phyloP scores from a whole-genome alignment of 2,797 vertebrate genomes.

The Melanotaenia nigrans region DNA sequence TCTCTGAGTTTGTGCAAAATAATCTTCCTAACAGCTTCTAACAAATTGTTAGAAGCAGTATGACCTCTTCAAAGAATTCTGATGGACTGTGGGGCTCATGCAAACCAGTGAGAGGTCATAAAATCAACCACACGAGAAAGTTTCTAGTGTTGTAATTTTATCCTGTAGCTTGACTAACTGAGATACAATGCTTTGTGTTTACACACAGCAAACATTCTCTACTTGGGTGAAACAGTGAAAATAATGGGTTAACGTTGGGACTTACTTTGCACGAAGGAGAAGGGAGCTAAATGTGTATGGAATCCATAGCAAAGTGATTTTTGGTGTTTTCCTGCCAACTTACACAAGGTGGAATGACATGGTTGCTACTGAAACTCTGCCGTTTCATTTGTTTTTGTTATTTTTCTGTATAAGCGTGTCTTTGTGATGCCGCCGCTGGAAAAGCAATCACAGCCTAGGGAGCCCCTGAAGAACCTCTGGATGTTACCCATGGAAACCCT shows the following conservation, averaged over 20 bases:
- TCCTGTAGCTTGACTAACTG: slow-evolving; percentile 22
- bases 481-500: slow-evolving; percentile 74
- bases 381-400: slow-evolving; percentile 31
- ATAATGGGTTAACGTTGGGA: slow-evolving; percentile 29
- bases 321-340: slow-evolving; percentile 9
- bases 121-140: slow-evolving; percentile 26
- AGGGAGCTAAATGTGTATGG: slow-evolving; percentile 23
- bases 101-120: slow-evolving; percentile 33
- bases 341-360: slow-evolving; percentile 24
- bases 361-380: slow-evolving; percentile 14
- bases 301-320: slow-evolving; percentile 45
- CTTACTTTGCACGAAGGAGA: slow-evolving; percentile 23
- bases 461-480: slow-evolving; percentile 54
- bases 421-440: slow-evolving; percentile 72
- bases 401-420: slow-evolving; percentile 51
- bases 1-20: no score
- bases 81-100: slow-evolving; percentile 28
- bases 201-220: slow-evolving; percentile 17
- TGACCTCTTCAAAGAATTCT: slow-evolving; percentile 17
- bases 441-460: slow-evolving; percentile 70
- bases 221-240: slow-evolving; percentile 20
- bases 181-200: slow-evolving; percentile 16
- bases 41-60: not conserved
- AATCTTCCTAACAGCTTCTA: no score
- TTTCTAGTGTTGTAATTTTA: slow-evolving; percentile 16